Evolutionary conservation across 1,140 invertebrate genomes (phyloP), one percentile per base, ranked within the genome.

Genomic region (Hylaeus anthracinus): DNA sequence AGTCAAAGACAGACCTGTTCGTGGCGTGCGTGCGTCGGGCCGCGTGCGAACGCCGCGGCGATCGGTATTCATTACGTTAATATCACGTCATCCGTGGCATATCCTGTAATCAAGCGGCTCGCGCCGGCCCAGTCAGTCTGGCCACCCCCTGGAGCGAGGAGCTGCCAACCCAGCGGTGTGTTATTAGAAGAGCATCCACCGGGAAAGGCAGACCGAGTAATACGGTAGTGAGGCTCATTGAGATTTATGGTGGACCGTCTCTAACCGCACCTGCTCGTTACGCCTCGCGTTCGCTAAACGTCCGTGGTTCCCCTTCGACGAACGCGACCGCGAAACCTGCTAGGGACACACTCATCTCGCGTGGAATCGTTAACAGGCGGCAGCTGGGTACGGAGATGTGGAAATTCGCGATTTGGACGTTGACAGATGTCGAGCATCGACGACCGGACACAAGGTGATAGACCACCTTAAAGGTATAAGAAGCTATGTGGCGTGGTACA

Each of bases 51-150:
- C 37, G 55, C n/a, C n/a, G 69, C 77, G 48, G 65, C 84, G 82
- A 79, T 79, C 80, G 87, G 86, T 88, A 90, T 89, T 90, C 85
- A 88, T 90, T 89, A 88, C 83, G 85, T 82, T 92, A 92, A 92
- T 92, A 90, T 90, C 88, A 90, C 87, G 88, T 90, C 88, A 91
- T 90, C 87, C 70, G 63, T 78, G 72, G 77, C 80, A 81, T 84
- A 89, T 90, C 87, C 91, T 91, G 90, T 91, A 91, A 92, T 92
- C 90, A 88, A 88, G 86, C 84, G 87, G 86, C 86, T 85, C 85
- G 82, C 88, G 83, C 81, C 70, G 75, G 26, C 5, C 41, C 39
- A n/a, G 48, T 66, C 48, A 12, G 76, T 3, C 63, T 55, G 71
- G 58, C 82, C 79, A 85, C 79, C 86, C 85, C 88, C 83, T 60